phyloP scores from a whole-genome alignment of 1,140 invertebrate species.

The Aporrectodea caliginosa region DNA sequence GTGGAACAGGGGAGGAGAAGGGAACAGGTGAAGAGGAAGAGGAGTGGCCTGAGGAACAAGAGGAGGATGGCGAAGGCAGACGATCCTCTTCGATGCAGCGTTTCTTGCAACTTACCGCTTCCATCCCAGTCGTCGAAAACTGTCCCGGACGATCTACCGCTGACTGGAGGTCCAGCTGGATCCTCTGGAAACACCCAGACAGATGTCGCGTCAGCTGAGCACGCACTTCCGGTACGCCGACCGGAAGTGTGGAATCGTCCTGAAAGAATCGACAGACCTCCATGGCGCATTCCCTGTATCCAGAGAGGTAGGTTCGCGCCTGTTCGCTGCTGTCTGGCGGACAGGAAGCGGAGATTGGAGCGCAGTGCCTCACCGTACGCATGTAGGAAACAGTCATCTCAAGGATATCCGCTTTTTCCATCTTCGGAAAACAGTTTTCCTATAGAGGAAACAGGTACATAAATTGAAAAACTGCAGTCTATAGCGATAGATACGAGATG shows the following conservation, averaged over 20 bases:
- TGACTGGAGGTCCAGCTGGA: neutral
- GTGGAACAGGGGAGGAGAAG: too few species aligned
- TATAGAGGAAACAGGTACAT: too few species aligned
- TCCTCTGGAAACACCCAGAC: neutral
- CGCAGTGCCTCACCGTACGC: neutral
- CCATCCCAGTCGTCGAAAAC: too few species aligned
- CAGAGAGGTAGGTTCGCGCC: neutral
- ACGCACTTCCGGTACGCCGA: neutral
- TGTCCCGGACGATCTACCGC: neutral
- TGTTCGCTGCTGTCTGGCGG: neutral
- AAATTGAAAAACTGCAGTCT: too few species aligned
- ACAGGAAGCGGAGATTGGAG: neutral
- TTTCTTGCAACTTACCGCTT: too few species aligned
- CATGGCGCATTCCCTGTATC: neutral
- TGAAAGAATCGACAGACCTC: neutral
- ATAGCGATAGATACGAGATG: too few species aligned
- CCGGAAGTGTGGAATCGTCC: neutral
- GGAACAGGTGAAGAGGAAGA: too few species aligned
- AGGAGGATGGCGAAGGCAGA: too few species aligned
- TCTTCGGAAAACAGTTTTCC: conserved; percentile 8
- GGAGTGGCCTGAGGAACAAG: too few species aligned
- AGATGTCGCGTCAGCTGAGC: neutral
- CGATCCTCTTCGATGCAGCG: too few species aligned
- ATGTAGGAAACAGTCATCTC: conserved; percentile 21
- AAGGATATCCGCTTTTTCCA: conserved; percentile 27